Percentiles rank a stretch among this genome's conserved stretches.
These are phyloP conservation scores for Rhinogobius similis DNA, from an alignment of 2,113 vertebrate genomes.

Conservation along the genomic window DNA sequence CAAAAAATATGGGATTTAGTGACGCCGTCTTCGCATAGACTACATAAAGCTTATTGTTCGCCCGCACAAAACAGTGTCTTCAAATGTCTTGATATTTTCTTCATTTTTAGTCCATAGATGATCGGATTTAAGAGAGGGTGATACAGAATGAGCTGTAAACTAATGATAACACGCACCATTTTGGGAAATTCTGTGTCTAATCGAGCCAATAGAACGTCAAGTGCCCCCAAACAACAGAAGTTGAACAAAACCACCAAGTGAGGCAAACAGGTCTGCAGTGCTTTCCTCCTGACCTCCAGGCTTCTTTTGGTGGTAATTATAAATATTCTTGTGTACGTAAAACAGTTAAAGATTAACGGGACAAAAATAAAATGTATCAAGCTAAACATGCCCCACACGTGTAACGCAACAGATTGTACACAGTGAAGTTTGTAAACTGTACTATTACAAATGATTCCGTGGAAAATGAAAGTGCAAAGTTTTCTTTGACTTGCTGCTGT, in stretches of 20 bases:
- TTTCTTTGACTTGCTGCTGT: not conserved
- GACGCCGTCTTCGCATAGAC: no score
- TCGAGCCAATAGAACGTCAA: not conserved
- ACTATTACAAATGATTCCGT: constrained; percentile 11
- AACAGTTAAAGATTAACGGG: constrained; percentile 1
- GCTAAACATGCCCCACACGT: not conserved
- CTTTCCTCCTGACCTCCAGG: not conserved
- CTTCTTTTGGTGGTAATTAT: not conserved
- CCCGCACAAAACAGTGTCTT: not conserved
- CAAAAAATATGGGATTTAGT: no score
- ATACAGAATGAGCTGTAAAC: constrained; percentile 21
- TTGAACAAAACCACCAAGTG: not conserved
- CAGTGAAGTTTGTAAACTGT: not conserved
- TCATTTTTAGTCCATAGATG: constrained; percentile 15
- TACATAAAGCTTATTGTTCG: not conserved
- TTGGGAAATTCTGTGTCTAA: not conserved
- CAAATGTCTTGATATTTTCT: constrained; percentile 1
- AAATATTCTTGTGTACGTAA: constrained; percentile 13
- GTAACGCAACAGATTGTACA: not conserved
- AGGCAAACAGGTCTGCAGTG: not conserved
- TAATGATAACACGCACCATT: constrained; percentile 3
- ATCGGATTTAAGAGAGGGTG: constrained; percentile 34
- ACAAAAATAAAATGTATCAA: not conserved
- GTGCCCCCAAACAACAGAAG: not conserved
- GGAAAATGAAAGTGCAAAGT: not conserved